Base-by-base conservation (phyloP, 2,113 vertebrate genomes). In the Camelus bactrianus region DNA sequence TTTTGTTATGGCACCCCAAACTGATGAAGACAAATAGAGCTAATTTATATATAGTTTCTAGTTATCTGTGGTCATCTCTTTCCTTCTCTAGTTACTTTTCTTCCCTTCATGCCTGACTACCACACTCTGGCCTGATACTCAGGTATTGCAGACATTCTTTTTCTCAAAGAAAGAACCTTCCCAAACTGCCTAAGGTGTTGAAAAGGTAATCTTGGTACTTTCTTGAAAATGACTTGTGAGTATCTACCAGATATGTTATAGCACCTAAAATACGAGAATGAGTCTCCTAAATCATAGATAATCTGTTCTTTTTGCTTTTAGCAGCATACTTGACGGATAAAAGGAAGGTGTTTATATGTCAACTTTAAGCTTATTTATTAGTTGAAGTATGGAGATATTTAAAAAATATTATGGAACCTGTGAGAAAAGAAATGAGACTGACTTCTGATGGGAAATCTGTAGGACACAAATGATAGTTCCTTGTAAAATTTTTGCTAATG, bases 361-460 rank as follows among this genome's bases (percentile, higher is more conserved):
- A 58, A 83, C 19, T 19, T 91, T 67, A 84, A 90, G 22, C 9
- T 17, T 54, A 73, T 84, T 75, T 81, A 17, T 46, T 93, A 65
- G 42, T 42, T n/a, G 35, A 91, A 67, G 35, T 16, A 46, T 22
- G n/a, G 28, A 70, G 10, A 52, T 69, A 87, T 93, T 38, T 42
- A 60, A 86, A 79, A 46, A 72, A 48, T 46, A 35, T 50, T 52
- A 42, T 42, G 65, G 11, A 84, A 80, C 35, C n/a, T 42, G 35
- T 75, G 48, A n/a, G n/a, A 62, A 87, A 95, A 82, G 30, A 87
- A 83, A 96, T 30, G 11, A 89, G 56, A 81, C 14, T 70, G 35
- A 60, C 30, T 94, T 95, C 19, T 28, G 10, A 5, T 75, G 26
- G 50, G 54, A 94, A 87, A 75, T 48, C 52, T 22, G 22, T 90